Conservation (phyloP, 2,888 invertebrate genomes). For the Andricus quercusramuli region DNA sequence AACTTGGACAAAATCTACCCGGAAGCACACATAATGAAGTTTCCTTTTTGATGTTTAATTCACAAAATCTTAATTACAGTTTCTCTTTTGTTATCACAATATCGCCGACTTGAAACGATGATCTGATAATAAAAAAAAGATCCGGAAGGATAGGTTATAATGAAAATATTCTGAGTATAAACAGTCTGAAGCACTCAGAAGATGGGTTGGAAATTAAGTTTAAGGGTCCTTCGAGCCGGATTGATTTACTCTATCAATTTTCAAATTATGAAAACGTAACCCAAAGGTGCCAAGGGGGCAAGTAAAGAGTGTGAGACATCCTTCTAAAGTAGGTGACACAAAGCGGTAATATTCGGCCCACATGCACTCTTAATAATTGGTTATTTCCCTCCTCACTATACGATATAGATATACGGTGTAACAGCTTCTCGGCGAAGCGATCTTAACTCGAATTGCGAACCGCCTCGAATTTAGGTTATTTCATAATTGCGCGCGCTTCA, state of each 20-base stretch:
- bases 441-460: constrained; percentile 60
- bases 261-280: too few species aligned
- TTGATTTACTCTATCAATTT: too few species aligned
- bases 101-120: background rate
- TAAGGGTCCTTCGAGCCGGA: background rate
- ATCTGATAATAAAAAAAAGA: constrained; percentile 29
- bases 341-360: constrained; percentile 56
- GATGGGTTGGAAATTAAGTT: background rate
- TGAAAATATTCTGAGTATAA: constrained; percentile 24
- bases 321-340: constrained; percentile 59
- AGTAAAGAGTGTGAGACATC: constrained; percentile 42
- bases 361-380: constrained; percentile 68
- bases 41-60: background rate
- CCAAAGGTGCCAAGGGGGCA: constrained; percentile 43
- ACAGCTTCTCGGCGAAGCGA: constrained; percentile 52
- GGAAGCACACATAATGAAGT: background rate
- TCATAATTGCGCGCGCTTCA: constrained; percentile 66
- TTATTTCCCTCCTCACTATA: constrained; percentile 66
- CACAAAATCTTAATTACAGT: background rate
- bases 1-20: background rate
- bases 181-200: constrained; percentile 26
- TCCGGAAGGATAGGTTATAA: background rate
- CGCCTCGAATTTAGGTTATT: constrained; percentile 68
- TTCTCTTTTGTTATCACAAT: constrained; percentile 1
- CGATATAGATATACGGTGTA: constrained; percentile 40